These are phyloP conservation scores for Drosophila antonietae DNA, from an alignment of 2,888 invertebrate species.

Conservation along the genomic window DNA sequence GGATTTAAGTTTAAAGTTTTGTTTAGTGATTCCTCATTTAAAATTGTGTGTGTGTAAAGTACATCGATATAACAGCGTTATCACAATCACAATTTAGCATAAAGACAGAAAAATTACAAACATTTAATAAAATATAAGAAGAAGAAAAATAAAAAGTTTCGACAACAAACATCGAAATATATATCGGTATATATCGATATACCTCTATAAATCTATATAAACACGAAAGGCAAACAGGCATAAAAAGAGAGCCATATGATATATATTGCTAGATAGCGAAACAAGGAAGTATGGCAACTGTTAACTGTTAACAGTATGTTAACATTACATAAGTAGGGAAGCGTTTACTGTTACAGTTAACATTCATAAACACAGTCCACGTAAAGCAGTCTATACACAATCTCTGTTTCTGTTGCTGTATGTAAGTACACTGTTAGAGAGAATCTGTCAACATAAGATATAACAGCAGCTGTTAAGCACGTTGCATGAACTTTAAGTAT, in stretches of 20 bases:
- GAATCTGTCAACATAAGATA: background rate
- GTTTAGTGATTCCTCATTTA: background rate
- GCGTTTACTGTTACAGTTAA: constrained; percentile 1
- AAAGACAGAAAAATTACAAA: constrained; percentile 27
- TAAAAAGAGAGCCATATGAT: constrained; percentile 1
- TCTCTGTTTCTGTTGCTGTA: background rate
- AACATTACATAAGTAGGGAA: constrained; percentile 20
- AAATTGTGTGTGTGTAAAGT: constrained; percentile 33
- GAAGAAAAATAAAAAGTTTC: constrained; percentile 8
- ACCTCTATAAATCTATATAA: background rate
- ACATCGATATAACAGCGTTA: constrained; percentile 54
- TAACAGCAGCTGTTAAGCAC: background rate
- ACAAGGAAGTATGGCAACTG: constrained; percentile 1
- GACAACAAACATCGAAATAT: constrained; percentile 1
- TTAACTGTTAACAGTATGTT: background rate
- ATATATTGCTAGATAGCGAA: background rate
- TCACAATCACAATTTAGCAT: constrained; percentile 54
- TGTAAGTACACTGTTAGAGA: constrained; percentile 16
- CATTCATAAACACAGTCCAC: constrained; percentile 1
- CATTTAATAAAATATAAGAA: background rate
- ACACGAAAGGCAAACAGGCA: constrained; percentile 22
- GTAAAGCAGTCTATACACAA: constrained; percentile 3
- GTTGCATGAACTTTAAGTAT: background rate
- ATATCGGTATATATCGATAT: background rate
- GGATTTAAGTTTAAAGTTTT: constrained; percentile 4